A percentile compares a stretch with the other conserved stretches of the same genome.
Conservation (phyloP, 2,113 vertebrate genomes). For the Oenanthe melanoleuca region DNA sequence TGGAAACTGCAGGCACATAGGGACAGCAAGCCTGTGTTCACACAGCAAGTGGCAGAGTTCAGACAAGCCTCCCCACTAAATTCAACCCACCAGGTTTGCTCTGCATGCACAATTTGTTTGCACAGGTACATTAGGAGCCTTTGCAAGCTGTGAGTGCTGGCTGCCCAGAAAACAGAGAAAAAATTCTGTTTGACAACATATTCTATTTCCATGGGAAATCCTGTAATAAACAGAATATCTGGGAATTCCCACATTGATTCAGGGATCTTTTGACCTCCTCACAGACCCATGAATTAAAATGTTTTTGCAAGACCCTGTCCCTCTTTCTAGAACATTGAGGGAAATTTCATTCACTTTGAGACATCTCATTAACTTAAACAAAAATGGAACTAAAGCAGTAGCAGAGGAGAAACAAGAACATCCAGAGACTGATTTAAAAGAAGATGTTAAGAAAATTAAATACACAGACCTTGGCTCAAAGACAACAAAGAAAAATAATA, state of each 20-base stretch:
- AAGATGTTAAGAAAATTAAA: background rate
- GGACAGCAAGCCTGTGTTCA: background rate
- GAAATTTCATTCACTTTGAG: constrained; percentile 4
- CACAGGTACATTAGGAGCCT: background rate
- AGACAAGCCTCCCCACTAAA: background rate
- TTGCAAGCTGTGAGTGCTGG: background rate
- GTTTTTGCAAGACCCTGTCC: background rate
- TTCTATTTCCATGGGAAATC: background rate
- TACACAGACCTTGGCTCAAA: background rate
- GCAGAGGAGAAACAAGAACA: constrained; percentile 32
- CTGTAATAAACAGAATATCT: background rate
- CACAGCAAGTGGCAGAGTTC: background rate
- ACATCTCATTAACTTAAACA: constrained; percentile 17
- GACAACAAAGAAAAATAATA: background rate
- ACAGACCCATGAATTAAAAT: background rate
- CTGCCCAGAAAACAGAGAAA: background rate
- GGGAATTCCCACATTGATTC: background rate
- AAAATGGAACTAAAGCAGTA: constrained; percentile 9
- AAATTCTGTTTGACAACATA: background rate
- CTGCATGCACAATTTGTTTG: background rate
- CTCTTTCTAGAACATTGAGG: background rate
- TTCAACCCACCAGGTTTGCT: background rate
- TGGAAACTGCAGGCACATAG: background rate
- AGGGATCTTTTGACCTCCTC: background rate
- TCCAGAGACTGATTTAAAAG: background rate